Percentiles rank a stretch among this genome's conserved stretches.
Conservation (phyloP, 1,140 invertebrate species). For the Condylostylus longicornis region DNA sequence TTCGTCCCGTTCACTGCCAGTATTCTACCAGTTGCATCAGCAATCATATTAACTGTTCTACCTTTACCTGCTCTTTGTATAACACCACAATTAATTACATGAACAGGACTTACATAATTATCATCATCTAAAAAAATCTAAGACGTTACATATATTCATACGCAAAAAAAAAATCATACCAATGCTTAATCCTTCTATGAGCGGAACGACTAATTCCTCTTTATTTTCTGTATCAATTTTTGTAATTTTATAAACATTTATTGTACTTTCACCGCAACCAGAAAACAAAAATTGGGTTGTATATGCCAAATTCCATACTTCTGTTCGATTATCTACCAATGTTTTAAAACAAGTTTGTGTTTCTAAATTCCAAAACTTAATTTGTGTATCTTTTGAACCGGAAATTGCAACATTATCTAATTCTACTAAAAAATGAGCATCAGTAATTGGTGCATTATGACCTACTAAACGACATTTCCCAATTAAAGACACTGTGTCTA, state of each 20-base stretch:
- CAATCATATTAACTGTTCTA: constrained; percentile 48
- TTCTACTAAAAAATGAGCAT: constrained; percentile 61
- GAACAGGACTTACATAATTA: constrained; percentile 43
- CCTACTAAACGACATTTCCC: constrained; percentile 80
- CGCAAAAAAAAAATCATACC: constrained; percentile 2
- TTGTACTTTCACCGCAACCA: constrained; percentile 67
- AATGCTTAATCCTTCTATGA: constrained; percentile 35
- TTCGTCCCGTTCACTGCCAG: constrained; percentile 74
- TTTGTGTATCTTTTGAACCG: constrained; percentile 82
- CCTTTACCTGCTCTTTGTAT: constrained; percentile 62
- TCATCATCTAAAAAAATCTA: constrained; percentile 23
- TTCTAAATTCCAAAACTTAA: constrained; percentile 96
- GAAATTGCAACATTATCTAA: constrained; percentile 66
- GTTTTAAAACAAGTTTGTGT: constrained; percentile 94
- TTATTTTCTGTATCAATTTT: constrained; percentile 31
- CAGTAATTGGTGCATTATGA: constrained; percentile 85
- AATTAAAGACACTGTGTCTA: constrained; percentile 84
- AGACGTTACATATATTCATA: constrained; percentile 4
- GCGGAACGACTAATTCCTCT: constrained; percentile 35
- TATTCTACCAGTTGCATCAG: constrained; percentile 49
- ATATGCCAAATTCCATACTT: constrained; percentile 73
- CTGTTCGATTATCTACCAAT: constrained; percentile 60
- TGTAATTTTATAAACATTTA: constrained; percentile 65
- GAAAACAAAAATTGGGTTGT: constrained; percentile 70
- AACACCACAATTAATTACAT: constrained; percentile 56